A percentile compares a stretch with the other conserved stretches of the same genome.
Evolutionary conservation across 1,140 invertebrate genomes (phyloP).

Genomic region (Stegodyphus dumicola): DNA sequence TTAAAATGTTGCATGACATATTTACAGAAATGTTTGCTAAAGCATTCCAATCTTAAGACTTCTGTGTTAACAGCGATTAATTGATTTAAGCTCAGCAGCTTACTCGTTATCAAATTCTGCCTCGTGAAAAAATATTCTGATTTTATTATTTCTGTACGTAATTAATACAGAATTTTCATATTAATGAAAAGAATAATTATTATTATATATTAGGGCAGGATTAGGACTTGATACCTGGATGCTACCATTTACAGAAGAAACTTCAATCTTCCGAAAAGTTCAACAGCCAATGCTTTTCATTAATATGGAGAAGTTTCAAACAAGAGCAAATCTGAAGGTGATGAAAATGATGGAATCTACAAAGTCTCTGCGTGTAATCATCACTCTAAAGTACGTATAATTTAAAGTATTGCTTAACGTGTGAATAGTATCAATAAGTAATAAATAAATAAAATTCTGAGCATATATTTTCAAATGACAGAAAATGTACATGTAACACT

Average conservation of each 20-base stretch:
- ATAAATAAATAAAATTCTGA: not conserved
- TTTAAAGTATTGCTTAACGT: no score
- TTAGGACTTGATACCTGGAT: constrained; percentile 78
- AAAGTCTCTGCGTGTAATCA: constrained; percentile 66
- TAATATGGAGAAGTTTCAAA: constrained; percentile 78
- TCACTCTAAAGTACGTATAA: constrained; percentile 70
- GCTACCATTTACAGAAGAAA: constrained; percentile 75
- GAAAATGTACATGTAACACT: not conserved
- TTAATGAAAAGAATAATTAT: not conserved
- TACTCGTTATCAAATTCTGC: no score
- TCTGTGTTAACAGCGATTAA: no score
- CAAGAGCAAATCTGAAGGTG: constrained; percentile 72
- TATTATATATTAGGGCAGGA: constrained; percentile 69
- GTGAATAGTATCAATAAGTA: not conserved
- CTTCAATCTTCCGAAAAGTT: constrained; percentile 69
- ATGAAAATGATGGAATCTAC: constrained; percentile 68
- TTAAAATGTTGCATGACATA: no score
- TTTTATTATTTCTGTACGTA: no score
- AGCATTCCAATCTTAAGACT: no score
- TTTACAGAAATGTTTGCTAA: no score
- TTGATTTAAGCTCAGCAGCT: no score
- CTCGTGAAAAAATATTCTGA: no score
- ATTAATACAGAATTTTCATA: no score
- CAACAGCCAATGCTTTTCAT: constrained; percentile 75
- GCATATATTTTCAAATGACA: no score